Evolutionary conservation across 2,113 vertebrate genomes (phyloP), one percentile per base, ranked within the genome.

Genomic region (Mixornis gularis): DNA sequence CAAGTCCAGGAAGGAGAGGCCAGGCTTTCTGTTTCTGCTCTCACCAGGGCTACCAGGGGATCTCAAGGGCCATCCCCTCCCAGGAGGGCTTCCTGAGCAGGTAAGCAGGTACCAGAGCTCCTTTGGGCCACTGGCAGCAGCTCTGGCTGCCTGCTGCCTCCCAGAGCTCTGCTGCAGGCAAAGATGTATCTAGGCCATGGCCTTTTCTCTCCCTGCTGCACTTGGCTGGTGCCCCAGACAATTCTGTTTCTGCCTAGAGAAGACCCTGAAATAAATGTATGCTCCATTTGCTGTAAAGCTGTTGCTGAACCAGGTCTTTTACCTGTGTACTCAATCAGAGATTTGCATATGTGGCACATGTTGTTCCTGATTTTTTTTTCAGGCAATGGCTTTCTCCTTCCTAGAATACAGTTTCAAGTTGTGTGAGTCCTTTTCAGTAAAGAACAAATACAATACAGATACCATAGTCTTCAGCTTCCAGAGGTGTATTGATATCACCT

Each of bases 271-370:
- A 80, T 34, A 62, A 66, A 51, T 5, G 32, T 20, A 6, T 7
- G 43, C 63, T 34, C 17, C 12, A 9, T 30, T 32, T 85, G 64
- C 58, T 53, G 17, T 46, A 43, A 56, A 85, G 48, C 26, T 55
- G 46, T n/a, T 64, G 26, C 74, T 22, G 44, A 90, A 44, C 27
- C 36, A 55, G 10, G 12, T 36, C 24, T 52, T 93, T 34, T 90
- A 99, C 99, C 98, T 98, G 95, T 98, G 98, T 96, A 98, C 97
- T 29, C 98, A 98, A 81, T 98, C 97, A 99, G 98, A 51, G 98
- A 98, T 79, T 97, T 98, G 89, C 98, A 98, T 38, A 99, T 91
- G 96, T 99, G 98, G 95, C 98, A 99, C 98, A 98, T 97, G 70
- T 98, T 98, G 90, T 87, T 96, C 92, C 89, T 97, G 8, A 97